These are phyloP conservation scores for Aphidius gifuensis DNA, from an alignment of 1,140 invertebrate genomes.

Conservation along the genomic window DNA sequence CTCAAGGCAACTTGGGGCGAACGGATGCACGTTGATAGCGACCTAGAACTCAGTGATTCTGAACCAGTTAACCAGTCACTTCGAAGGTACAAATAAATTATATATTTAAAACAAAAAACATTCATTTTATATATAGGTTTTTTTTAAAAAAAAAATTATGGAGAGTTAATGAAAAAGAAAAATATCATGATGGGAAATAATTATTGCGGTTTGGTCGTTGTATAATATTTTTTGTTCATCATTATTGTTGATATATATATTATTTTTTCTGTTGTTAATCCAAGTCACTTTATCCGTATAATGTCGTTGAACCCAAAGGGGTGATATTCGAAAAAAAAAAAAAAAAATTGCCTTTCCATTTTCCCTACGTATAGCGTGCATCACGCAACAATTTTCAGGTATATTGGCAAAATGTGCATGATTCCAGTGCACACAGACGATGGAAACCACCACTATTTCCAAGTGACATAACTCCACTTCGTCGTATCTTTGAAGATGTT, in stretches of 20 bases:
- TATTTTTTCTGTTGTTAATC: not conserved
- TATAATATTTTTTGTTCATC: no score
- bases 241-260: no score
- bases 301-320: not conserved
- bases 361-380: slow-evolving; percentile 15
- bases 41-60: slow-evolving; percentile 62
- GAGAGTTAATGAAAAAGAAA: no score
- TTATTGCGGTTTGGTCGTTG: no score
- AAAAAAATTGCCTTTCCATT: slow-evolving; percentile 10
- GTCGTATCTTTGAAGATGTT: slow-evolving; percentile 70
- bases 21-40: slow-evolving; percentile 66
- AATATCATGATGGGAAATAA: no score
- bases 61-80: slow-evolving; percentile 61
- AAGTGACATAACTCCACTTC: slow-evolving; percentile 70
- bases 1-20: slow-evolving; percentile 81
- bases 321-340: not conserved
- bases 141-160: no score
- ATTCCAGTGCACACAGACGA: slow-evolving; percentile 63
- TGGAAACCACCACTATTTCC: slow-evolving; percentile 70
- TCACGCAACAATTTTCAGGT: slow-evolving; percentile 22
- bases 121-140: no score
- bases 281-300: slow-evolving; percentile 1
- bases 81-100: slow-evolving; percentile 56
- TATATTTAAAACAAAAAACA: not conserved
- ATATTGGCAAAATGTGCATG: slow-evolving; percentile 27